These are phyloP conservation scores for Dendrolimus kikuchii DNA, from an alignment of 1,140 invertebrate species.

Conservation along the genomic window DNA sequence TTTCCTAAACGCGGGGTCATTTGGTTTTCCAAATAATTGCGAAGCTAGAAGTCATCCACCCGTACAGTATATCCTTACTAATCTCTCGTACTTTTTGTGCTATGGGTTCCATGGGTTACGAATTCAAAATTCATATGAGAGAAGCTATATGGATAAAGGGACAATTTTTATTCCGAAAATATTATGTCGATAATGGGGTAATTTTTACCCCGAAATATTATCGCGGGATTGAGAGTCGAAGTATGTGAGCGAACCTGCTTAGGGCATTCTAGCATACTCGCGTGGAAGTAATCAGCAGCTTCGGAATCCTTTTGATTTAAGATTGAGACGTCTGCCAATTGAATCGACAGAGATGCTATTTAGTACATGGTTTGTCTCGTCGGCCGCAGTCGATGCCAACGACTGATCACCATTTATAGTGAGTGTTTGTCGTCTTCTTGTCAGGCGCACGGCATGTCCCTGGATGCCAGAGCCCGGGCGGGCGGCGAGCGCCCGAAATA, in stretches of 20 bases:
- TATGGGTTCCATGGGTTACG: too few species aligned
- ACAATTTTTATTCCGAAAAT: too few species aligned
- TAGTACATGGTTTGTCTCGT: conserved; percentile 19
- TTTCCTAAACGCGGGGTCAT: conserved; percentile 33
- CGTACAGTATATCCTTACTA: neutral
- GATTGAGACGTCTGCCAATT: conserved; percentile 1
- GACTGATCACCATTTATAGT: conserved; percentile 59
- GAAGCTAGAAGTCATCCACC: neutral
- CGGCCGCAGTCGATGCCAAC: conserved; percentile 29
- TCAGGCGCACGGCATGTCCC: conserved; percentile 45
- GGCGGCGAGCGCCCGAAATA: conserved; percentile 63
- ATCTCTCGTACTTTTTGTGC: too few species aligned
- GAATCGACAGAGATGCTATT: conserved; percentile 16
- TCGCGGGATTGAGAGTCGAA: too few species aligned
- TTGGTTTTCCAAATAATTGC: conserved; percentile 17
- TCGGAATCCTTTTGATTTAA: neutral
- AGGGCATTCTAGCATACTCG: too few species aligned
- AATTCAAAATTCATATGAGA: too few species aligned
- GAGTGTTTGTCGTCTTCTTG: conserved; percentile 58
- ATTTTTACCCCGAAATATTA: too few species aligned
- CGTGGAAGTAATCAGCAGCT: neutral
- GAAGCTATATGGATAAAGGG: too few species aligned
- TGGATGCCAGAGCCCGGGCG: conserved; percentile 56
- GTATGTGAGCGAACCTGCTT: too few species aligned
- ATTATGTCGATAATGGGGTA: too few species aligned